Evolutionary conservation across 37 sponge, comb jelly and placozoan genomes (phyloP), one percentile per base, ranked within the genome.

Genomic region (Halichondria panicea): DNA sequence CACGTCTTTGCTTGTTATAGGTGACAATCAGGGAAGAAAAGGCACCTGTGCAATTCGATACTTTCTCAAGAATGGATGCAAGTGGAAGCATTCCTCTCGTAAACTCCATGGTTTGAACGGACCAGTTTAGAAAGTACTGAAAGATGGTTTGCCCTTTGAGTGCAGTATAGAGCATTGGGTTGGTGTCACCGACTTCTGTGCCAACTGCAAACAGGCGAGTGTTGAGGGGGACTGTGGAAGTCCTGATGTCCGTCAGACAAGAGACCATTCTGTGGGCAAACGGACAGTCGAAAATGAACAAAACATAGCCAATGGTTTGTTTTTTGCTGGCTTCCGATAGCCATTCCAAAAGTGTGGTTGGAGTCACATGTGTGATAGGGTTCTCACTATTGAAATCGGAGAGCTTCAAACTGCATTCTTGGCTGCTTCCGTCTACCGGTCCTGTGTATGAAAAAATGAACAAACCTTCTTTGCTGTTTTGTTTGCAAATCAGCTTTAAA

Each of bases 381-480:
- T 64, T 42, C 33, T 67, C 30, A 4, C 25, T 25, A 27, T 80
- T 40, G 45, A 80, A 80, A 30, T 80, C 81, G 11, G 56, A 18
- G 18, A 71, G 71, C 19, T 46, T 61, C 30, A 80, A 22, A 18
- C 81, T 65, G 41, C 66, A 78, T 2, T 78, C 32, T 2, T 2
- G 3, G 19, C 19, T 43, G 46, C 62, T 33, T 19, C 35, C 1
- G 3, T 70, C 33, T 0, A 81, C 88, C 30, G 78, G 82, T 2
- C 86, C 91, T 42, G 67, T 67, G 66, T 79, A 84, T 58, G 35
- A 25, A 34, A 84, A 80, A 27, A 90, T 43, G 45, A 84, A 76
- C 19, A 84, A 19, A 37, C 86, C 86, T 0, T 75, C 59, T 2
- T 39, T 19, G 12, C 70, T 76, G 13, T 70, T 86, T n/a, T n/a